phyloP scores from a whole-genome alignment of 2,113 vertebrate species.

The Proterorhinus semilunaris region DNA sequence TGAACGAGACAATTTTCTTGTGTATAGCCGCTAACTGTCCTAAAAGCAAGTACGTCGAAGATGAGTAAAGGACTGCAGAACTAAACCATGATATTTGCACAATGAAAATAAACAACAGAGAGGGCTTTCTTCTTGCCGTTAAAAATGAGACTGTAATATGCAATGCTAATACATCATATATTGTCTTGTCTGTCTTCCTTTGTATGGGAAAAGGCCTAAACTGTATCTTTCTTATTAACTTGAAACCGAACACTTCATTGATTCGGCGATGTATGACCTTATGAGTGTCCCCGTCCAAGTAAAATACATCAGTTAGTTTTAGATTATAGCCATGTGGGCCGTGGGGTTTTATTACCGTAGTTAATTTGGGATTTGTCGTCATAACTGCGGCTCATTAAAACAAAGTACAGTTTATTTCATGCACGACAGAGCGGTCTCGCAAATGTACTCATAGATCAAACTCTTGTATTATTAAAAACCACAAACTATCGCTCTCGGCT shows the following conservation, averaged over 20 bases:
- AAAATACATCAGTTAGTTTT: neutral
- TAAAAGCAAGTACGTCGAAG: too few species aligned
- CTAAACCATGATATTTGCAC: too few species aligned
- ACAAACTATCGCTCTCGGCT: too few species aligned
- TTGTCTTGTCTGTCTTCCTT: too few species aligned
- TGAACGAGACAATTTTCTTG: too few species aligned
- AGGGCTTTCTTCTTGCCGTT: too few species aligned
- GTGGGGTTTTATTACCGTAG: neutral
- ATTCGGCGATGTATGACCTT: neutral
- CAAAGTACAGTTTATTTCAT: neutral
- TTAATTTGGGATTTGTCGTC: neutral
- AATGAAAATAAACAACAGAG: too few species aligned
- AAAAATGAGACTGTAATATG: too few species aligned
- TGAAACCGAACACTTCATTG: neutral
- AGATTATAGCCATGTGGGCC: neutral
- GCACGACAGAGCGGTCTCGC: neutral
- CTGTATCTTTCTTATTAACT: neutral
- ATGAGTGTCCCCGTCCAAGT: neutral
- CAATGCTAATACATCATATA: too few species aligned
- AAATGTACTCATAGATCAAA: neutral
- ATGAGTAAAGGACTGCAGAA: too few species aligned
- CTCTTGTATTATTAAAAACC: too few species aligned
- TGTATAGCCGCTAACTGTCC: too few species aligned
- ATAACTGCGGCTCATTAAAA: neutral
- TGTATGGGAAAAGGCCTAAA: neutral